phyloP scores from a whole-genome alignment of 1,140 invertebrate species.

The Meloidogyne exigua region DNA sequence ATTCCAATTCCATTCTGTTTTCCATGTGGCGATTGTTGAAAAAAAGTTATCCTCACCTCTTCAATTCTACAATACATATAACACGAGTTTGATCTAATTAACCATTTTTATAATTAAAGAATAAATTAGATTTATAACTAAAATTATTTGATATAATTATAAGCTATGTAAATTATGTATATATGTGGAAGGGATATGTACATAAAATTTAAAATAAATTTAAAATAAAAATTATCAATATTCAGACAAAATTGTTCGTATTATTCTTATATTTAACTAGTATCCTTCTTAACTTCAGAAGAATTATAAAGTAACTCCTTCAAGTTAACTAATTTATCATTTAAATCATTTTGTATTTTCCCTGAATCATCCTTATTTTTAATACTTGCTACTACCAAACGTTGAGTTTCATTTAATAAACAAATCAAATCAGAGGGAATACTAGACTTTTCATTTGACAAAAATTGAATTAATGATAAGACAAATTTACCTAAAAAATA shows the following conservation, averaged over 20 bases:
- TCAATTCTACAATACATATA: too few relatives aligned
- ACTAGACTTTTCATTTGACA: background rate
- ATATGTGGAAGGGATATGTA: too few relatives aligned
- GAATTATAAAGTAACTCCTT: background rate
- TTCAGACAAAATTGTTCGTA: too few relatives aligned
- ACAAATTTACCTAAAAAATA: constrained; percentile 29
- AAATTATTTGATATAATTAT: too few relatives aligned
- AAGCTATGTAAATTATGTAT: too few relatives aligned
- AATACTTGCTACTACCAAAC: constrained; percentile 26
- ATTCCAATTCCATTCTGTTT: background rate
- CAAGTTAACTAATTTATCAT: background rate
- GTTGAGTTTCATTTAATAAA: constrained; percentile 28
- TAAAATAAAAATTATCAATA: too few relatives aligned
- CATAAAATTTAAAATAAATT: too few relatives aligned
- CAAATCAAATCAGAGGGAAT: constrained; percentile 11
- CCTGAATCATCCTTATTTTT: background rate
- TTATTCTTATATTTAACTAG: too few relatives aligned
- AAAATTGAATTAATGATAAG: constrained; percentile 18
- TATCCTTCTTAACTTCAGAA: background rate
- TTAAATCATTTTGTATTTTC: constrained; percentile 3
- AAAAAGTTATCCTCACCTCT: too few relatives aligned
- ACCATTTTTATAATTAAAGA: too few relatives aligned
- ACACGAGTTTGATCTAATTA: too few relatives aligned
- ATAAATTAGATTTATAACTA: too few relatives aligned
- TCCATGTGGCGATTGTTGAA: background rate